phyloP scores from a whole-genome alignment of 2,113 vertebrate genomes.

The Syrrhaptes paradoxus region DNA sequence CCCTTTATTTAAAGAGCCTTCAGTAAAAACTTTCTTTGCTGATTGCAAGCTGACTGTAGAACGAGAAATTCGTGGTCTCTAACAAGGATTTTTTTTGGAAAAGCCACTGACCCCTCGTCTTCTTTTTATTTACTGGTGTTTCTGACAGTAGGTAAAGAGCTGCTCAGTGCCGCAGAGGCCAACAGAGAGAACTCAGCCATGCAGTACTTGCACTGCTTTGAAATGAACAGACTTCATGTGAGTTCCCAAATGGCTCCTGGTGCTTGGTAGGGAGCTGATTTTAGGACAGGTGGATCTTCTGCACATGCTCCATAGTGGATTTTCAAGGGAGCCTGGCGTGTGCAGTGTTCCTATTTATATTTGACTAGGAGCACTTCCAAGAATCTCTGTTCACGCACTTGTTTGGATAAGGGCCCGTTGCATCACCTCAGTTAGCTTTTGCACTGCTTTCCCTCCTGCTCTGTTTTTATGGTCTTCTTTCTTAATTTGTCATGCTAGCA shows the following conservation, averaged over 20 bases:
- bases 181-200: background rate
- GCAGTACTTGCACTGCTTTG: background rate
- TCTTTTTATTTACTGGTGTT: background rate
- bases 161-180: background rate
- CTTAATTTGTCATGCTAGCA: slow-evolving; percentile 65
- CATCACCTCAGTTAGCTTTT: slow-evolving; percentile 61
- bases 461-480: slow-evolving; percentile 45
- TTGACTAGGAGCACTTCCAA: slow-evolving; percentile 53
- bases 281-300: background rate
- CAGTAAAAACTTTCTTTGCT: background rate
- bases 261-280: background rate
- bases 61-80: background rate
- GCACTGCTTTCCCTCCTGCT: slow-evolving; percentile 28
- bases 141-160: background rate
- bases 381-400: background rate
- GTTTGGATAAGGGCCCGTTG: slow-evolving; percentile 35
- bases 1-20: background rate
- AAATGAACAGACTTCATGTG: background rate
- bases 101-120: background rate
- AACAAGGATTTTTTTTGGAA: background rate
- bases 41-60: background rate
- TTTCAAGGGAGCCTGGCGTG: slow-evolving; percentile 18
- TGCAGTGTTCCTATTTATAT: slow-evolving; percentile 1
- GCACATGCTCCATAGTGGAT: background rate
- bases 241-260: background rate